These are phyloP conservation scores for Nycticorax nycticorax DNA, from an alignment of 2,113 vertebrate genomes.

Conservation along the genomic window DNA sequence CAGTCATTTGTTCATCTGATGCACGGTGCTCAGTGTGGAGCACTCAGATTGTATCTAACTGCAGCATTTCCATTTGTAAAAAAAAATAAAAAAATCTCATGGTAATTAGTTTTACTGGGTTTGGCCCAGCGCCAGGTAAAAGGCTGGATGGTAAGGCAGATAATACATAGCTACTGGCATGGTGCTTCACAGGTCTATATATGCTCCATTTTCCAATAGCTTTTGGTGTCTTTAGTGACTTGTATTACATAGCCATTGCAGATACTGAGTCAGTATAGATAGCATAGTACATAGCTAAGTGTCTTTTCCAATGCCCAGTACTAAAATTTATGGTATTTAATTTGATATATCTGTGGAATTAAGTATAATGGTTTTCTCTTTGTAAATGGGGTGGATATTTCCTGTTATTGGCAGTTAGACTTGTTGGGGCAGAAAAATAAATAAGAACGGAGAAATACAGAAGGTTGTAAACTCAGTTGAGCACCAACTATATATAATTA, in stretches of 20 bases:
- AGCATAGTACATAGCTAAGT: not conserved
- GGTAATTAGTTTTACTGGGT: not conserved
- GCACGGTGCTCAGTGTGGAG: not conserved
- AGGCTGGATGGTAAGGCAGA: not conserved
- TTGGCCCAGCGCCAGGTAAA: not conserved
- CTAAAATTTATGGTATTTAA: not conserved
- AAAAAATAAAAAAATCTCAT: not conserved
- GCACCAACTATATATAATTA: not conserved
- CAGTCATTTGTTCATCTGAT: not conserved
- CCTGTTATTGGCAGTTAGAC: not conserved
- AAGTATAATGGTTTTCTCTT: not conserved
- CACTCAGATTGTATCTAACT: not conserved
- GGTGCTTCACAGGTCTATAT: not conserved
- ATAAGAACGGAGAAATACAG: not conserved
- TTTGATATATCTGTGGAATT: not conserved
- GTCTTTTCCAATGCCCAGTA: not conserved
- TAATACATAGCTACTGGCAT: not conserved
- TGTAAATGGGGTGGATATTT: not conserved
- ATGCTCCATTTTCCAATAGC: not conserved
- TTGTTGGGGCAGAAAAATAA: conserved; percentile 1
- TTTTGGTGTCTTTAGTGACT: not conserved
- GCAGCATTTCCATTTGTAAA: not conserved
- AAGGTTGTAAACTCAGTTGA: not conserved
- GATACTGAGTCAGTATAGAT: not conserved
- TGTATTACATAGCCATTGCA: not conserved